Base-by-base conservation (phyloP, 2,113 vertebrate genomes). In the Rhabdomys dilectus region DNA sequence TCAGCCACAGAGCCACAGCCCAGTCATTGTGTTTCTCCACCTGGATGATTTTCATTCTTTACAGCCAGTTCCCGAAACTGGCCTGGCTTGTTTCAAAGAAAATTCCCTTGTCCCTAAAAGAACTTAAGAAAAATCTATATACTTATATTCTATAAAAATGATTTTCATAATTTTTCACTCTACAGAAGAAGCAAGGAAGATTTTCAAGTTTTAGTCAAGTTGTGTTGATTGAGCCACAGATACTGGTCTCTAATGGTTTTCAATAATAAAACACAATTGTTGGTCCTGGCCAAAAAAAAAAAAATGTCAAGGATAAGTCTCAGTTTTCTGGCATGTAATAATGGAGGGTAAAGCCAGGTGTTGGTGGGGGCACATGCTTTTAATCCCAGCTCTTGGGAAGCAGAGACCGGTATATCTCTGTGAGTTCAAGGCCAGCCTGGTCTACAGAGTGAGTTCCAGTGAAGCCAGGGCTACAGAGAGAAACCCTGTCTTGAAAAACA, bases 171-270 rank as follows among this genome's bases (percentile, higher is more conserved):
- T n/a, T n/a, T n/a, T n/a, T n/a, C n/a, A n/a, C n/a, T n/a, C n/a
- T n/a, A n/a, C n/a, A n/a, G n/a, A n/a, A 53, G 21, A 82, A 53
- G 62, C 19, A 0, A 96, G 4, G 39, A 96, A 94, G 87, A 3
- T 60, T 93, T 97, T 97, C 48, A 89, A 51, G 26, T 9, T 96
- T 34, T 36, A 87, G 72, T 73, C 85, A 81, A 66, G 51, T 16
- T 15, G 29, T 22, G 9, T 29, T 62, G 39, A 62, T 15, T 15
- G 34, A 6, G 4, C 12, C 29, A 31, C 1, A 3, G 29, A 58
- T 0, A 12, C 13, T 7, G 68, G 13, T 42, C 22, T 81, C 22
- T 31, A 51, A 10, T 16, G 31, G 39, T 48, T 82, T 93, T 1
- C 12, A 76, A 13, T 12, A 93, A 8, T 76, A 24, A 77, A 26